A percentile compares a stretch with the other conserved stretches of the same genome.
Evolutionary conservation across 2,888 invertebrate species (phyloP).

Genomic region (Galeruca laticollis): DNA sequence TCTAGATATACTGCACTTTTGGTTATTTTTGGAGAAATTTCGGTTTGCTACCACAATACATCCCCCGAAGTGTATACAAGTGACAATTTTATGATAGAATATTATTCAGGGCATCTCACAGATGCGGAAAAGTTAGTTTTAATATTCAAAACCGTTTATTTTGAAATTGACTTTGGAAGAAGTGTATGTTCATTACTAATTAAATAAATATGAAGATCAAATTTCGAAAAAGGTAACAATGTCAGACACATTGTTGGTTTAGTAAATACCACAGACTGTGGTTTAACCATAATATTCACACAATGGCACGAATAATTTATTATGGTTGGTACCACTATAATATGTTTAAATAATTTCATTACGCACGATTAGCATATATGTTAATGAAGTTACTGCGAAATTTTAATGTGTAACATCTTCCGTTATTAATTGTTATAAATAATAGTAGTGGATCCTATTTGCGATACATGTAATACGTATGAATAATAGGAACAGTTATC

Average conservation of each 20-base stretch:
- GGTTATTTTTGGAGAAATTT: too few species aligned
- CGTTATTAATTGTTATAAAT: constrained; percentile 5
- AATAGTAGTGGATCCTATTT: not conserved
- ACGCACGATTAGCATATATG: not conserved
- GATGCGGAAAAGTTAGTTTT: too few species aligned
- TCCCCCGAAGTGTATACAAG: too few species aligned
- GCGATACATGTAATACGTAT: not conserved
- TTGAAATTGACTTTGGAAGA: too few species aligned
- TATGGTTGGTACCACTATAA: not conserved
- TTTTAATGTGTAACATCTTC: not conserved
- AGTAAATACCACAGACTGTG: not conserved
- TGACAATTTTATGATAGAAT: too few species aligned
- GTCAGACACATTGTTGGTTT: not conserved
- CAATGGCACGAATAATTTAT: not conserved
- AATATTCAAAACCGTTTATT: too few species aligned
- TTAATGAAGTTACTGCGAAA: not conserved
- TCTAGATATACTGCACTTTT: too few species aligned
- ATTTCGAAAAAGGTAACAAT: too few species aligned
- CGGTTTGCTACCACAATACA: too few species aligned
- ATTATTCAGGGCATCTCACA: too few species aligned
- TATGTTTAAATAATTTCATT: not conserved
- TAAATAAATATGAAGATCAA: too few species aligned
- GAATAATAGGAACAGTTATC: constrained; percentile 10
- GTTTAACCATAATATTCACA: not conserved
- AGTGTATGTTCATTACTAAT: too few species aligned